Conservation (phyloP, 2,797 vertebrate species). For the Aplochiton taeniatus region DNA sequence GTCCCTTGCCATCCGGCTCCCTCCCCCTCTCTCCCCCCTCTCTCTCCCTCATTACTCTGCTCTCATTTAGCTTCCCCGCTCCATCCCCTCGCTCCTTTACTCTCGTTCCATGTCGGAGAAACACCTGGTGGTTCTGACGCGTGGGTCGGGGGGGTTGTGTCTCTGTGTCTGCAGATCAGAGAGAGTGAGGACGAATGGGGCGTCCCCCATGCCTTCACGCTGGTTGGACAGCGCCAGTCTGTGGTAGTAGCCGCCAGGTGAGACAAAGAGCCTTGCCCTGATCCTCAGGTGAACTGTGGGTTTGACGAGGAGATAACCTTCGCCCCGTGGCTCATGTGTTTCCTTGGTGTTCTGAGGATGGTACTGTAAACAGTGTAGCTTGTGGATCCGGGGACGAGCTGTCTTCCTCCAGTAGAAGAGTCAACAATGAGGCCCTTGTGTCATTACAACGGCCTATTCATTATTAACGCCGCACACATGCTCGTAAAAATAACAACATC, state of each 20-base stretch:
- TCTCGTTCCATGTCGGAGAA: background rate
- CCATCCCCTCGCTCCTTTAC: slow-evolving; percentile 7
- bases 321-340: background rate
- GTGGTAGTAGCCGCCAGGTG: slow-evolving; percentile 95
- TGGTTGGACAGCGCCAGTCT: slow-evolving; percentile 89
- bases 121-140: too few relatives aligned
- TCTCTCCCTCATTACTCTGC: background rate
- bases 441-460: background rate
- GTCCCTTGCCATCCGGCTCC: slow-evolving; percentile 17
- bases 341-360: background rate
- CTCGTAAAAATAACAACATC: slow-evolving; percentile 12
- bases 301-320: too few relatives aligned
- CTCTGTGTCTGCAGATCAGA: slow-evolving; percentile 80
- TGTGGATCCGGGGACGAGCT: background rate
- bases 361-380: background rate
- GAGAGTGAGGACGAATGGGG: slow-evolving; percentile 97
- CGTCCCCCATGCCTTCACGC: slow-evolving; percentile 91
- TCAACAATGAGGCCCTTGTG: slow-evolving; percentile 11
- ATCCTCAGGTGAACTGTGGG: too few relatives aligned
- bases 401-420: background rate
- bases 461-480: slow-evolving; percentile 10
- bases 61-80: background rate
- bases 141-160: slow-evolving; percentile 49
- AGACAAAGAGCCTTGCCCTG: background rate
- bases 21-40: background rate